phyloP scores from a whole-genome alignment of 2,113 vertebrate genomes.

The Callaeas wilsoni region DNA sequence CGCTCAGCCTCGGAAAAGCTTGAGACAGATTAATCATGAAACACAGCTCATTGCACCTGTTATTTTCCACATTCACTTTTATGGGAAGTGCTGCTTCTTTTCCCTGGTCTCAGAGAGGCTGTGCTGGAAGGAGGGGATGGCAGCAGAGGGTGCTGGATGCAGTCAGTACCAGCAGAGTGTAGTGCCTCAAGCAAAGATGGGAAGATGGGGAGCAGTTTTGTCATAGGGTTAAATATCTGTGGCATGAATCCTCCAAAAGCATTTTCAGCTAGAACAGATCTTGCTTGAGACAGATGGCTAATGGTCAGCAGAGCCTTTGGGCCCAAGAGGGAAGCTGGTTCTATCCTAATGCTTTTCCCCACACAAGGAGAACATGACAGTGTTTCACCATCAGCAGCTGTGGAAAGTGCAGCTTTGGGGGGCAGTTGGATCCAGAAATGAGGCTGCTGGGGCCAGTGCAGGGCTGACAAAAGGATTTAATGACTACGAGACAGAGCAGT shows the following conservation, averaged over 20 bases:
- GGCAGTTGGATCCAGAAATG: not conserved
- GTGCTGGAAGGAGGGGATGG: not conserved
- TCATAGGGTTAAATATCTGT: not conserved
- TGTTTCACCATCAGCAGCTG: not conserved
- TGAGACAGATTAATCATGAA: slow-evolving; percentile 16
- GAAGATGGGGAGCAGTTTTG: not conserved
- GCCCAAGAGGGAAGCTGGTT: not conserved
- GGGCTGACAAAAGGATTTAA: not conserved
- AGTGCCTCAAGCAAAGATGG: not conserved
- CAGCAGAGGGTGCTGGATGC: not conserved
- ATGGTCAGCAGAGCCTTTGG: slow-evolving; percentile 16
- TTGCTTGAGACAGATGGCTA: slow-evolving; percentile 42
- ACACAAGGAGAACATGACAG: not conserved
- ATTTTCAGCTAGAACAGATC: not conserved
- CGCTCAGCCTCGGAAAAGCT: not conserved
- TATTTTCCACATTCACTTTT: slow-evolving; percentile 19
- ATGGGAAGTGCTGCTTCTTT: not conserved
- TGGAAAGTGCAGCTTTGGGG: not conserved
- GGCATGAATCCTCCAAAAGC: not conserved
- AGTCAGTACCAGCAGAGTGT: not conserved
- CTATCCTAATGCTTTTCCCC: not conserved
- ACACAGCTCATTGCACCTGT: slow-evolving; percentile 39
- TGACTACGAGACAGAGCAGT: not conserved
- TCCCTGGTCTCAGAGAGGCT: not conserved
- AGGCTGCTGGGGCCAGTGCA: not conserved